Conservation (phyloP, 2,888 invertebrate species). For the Eustalomyia histrio region DNA sequence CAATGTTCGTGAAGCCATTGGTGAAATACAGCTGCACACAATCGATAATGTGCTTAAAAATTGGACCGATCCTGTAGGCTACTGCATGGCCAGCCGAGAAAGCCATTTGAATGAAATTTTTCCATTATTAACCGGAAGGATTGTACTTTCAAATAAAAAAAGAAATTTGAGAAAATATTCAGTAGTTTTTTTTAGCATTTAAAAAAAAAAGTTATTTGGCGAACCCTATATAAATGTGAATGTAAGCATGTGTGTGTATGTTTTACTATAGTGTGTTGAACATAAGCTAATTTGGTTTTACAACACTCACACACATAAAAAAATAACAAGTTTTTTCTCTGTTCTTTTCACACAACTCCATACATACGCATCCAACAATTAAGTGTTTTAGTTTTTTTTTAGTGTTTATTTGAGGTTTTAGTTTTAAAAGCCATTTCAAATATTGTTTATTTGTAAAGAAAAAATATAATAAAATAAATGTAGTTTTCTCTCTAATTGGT, state of each 20-base stretch:
- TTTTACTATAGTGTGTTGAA: conserved; percentile 6
- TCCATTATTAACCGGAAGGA: no score
- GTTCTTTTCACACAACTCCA: neutral
- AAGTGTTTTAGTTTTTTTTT: conserved; percentile 52
- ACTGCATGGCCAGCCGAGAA: no score
- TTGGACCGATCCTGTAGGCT: no score
- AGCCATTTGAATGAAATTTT: no score
- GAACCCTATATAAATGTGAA: no score
- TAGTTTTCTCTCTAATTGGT: conserved; percentile 34
- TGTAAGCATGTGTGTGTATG: neutral
- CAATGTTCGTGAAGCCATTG: no score
- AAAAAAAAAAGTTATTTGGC: no score
- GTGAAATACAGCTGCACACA: no score
- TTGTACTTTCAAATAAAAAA: no score
- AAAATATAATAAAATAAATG: neutral
- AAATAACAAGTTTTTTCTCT: neutral
- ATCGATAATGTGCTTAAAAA: no score
- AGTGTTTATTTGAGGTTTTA: conserved; percentile 56
- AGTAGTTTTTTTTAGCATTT: no score
- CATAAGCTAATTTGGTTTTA: conserved; percentile 58
- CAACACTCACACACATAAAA: conserved; percentile 30
- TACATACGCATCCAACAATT: conserved; percentile 2
- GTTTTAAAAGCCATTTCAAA: conserved; percentile 58
- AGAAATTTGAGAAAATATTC: no score
- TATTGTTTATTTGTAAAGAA: conserved; percentile 36